Base-by-base conservation (phyloP, 1,140 invertebrate species). In the Propsilocerus akamusi region DNA sequence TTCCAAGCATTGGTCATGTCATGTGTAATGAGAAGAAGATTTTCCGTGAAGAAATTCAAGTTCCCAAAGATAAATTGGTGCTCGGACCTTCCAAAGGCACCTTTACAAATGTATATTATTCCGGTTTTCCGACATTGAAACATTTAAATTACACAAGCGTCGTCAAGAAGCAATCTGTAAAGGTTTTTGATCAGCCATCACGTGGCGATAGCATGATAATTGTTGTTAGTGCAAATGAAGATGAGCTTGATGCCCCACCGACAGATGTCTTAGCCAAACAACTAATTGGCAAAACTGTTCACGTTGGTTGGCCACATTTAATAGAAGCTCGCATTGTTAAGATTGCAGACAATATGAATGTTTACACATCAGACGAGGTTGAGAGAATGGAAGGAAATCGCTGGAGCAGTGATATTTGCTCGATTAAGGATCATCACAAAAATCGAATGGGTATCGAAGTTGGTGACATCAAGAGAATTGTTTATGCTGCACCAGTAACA, bases 121-220 rank as follows among this genome's bases (percentile, higher is more conserved):
- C 84, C 25, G 93, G 94, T 25, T 97, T 97, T 63, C 92, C 93
- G 0, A 90, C 87, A 0, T 69, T 96, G 55, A 81, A 80, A 57
- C 80, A 93, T 64, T 69, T 97, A 25, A 66, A 77, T 17, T 90
- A 93, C 60, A 75, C 66, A 82, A 82, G 74, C 72, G n/a, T 64
- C 58, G 22, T 68, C 86, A 55, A 74, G 73, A 52, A 81, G 80
- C 59, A 74, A 71, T 79, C 77, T 57, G 83, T 86, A 1, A 86
- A 81, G 67, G 88, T 98, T 1, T 97, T 97, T 63, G 83, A 95
- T 53, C 77, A 80, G 55, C 68, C 75, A 11, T 89, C 86, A 23
- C 68, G 78, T 52, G 78, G 78, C 47, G 80, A 86, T 30, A 97
- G 78, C 59, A 83, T 92, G 76, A 83, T 97, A 23, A 57, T 98